Base-by-base conservation (phyloP, 1,140 invertebrate genomes). In the Plutomurus gul region DNA sequence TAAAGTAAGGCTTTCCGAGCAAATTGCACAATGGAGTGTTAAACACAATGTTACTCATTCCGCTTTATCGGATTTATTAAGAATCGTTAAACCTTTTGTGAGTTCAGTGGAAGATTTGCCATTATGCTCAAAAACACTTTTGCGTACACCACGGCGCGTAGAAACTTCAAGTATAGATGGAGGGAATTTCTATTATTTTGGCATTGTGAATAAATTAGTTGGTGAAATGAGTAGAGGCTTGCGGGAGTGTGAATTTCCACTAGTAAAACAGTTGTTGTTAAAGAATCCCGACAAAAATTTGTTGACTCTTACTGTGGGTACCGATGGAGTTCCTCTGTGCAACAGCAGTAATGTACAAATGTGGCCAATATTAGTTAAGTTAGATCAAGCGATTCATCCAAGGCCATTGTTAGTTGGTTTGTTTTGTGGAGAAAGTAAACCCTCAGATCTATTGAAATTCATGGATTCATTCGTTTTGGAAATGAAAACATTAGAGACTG, bases 241-340 rank as follows among this genome's bases (percentile, higher is more conserved):
- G 10, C 3, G 30, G 10, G 6, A 10, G 25, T 56, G 51, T 5
- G 3, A 56, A 1, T 56, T 13, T 30, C 51, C 51, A 0, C 25
- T 56, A 13, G 22, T 56, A 13, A 56, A 30, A 30, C 4, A 25
- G 6, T 27, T 27, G n/a, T 47, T 20, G 1, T 16, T 4, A 6
- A 6, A 47, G 8, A 18, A 47, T 18, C 43, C 43, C 18, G 20
- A 20, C n/a, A 51, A 47, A 3, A 11, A 30, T 27, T 18, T 40
- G 1, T 11, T 75, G 0, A 72, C 27, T 4, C 36, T 25, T 18
- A 37, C 25, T 4, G 8, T 51, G 11, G 76, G n/a, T 36, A 74
- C 74, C 20, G 80, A 81, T 73, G 76, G 80, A 8, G n/a, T 82
- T 11, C 77, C 77, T n/a, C 71, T 82, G 13, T 36, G 56, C 71